Percentiles rank a stretch among this genome's conserved stretches.
These are phyloP conservation scores for Drosophila anceps DNA, from an alignment of 2,888 invertebrate genomes.

Conservation along the genomic window DNA sequence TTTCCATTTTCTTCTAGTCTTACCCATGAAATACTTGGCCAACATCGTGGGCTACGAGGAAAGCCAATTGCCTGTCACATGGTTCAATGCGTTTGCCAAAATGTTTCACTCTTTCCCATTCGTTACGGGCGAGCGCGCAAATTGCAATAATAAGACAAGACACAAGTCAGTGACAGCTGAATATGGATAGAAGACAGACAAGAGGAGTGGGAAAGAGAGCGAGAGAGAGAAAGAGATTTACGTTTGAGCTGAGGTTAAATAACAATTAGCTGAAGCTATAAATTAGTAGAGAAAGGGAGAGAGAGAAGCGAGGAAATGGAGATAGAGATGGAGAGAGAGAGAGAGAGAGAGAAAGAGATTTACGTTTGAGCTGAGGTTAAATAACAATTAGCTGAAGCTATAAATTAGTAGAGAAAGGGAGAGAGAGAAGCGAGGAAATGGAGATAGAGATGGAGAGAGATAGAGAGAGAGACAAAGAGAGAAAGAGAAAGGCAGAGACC, in stretches of 20 bases:
- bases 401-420: too few species aligned
- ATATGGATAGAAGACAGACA: background rate
- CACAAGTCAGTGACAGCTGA: conserved; percentile 1
- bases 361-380: too few species aligned
- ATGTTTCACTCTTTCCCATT: conserved; percentile 12
- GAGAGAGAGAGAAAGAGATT: background rate
- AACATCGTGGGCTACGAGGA: background rate
- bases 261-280: background rate
- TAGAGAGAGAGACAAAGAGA: background rate
- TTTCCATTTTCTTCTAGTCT: background rate
- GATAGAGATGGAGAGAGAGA: too few species aligned
- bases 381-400: too few species aligned
- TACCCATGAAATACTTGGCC: background rate
- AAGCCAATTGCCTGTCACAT: conserved; percentile 37
- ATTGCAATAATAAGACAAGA: conserved; percentile 35
- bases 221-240: background rate
- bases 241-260: background rate
- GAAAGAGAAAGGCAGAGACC: too few species aligned
- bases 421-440: too few species aligned
- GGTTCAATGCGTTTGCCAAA: conserved; percentile 65
- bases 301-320: background rate
- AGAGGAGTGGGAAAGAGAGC: too few species aligned
- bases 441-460: too few species aligned
- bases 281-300: background rate
- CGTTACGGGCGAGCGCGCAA: conserved; percentile 53